These are phyloP conservation scores for Oncorhynchus clarkii DNA, from an alignment of 2,113 vertebrate genomes.

Conservation along the genomic window DNA sequence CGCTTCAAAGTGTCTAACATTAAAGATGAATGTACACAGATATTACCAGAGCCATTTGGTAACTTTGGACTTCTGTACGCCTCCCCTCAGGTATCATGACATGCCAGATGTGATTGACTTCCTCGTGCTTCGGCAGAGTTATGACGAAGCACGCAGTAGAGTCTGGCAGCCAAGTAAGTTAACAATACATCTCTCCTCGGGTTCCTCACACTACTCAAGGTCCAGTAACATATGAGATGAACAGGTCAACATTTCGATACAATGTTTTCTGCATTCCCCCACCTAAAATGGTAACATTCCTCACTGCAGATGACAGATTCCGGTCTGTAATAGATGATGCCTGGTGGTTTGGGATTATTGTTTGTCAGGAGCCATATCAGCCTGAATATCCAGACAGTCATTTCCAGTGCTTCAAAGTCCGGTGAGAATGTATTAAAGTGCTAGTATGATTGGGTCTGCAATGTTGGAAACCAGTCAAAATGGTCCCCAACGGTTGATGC, in stretches of 20 bases:
- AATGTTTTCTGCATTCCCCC: background rate
- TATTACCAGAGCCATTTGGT: background rate
- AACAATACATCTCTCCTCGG: no score
- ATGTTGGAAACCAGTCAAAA: background rate
- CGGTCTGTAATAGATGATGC: slow-evolving; percentile 97
- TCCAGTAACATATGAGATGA: background rate
- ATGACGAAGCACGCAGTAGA: slow-evolving; percentile 87
- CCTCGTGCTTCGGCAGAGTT: slow-evolving; percentile 91
- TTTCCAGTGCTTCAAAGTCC: slow-evolving; percentile 96
- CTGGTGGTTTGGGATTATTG: slow-evolving; percentile 98
- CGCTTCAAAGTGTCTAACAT: background rate
- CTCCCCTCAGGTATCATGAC: slow-evolving; percentile 87
- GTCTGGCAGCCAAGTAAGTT: slow-evolving; percentile 88
- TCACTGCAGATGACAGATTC: slow-evolving; percentile 82
- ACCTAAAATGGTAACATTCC: background rate
- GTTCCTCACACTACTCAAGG: no score
- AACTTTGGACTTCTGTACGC: slow-evolving; percentile 8
- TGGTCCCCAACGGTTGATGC: no score
- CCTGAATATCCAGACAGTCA: slow-evolving; percentile 91
- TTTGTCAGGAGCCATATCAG: slow-evolving; percentile 93
- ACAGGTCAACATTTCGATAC: background rate
- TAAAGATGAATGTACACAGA: background rate
- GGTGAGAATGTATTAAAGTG: slow-evolving; percentile 64
- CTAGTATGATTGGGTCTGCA: background rate
- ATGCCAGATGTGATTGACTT: slow-evolving; percentile 99